A percentile compares a stretch with the other conserved stretches of the same genome.
Evolutionary conservation across 2,888 invertebrate species (phyloP).

Genomic region (Eupithecia insigniata): DNA sequence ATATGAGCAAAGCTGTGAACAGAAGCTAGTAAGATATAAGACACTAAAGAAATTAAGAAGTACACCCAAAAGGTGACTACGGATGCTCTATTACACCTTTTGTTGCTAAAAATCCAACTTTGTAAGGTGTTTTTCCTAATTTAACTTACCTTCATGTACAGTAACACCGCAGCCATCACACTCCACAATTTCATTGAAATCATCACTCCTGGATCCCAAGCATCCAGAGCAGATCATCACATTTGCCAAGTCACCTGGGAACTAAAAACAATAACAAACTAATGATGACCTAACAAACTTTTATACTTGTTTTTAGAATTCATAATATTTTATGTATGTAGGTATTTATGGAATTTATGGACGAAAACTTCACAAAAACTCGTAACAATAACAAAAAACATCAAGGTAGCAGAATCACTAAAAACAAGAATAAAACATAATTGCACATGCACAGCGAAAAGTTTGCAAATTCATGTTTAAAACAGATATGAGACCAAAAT

Average conservation of each 20-base stretch:
- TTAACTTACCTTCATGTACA: slow-evolving; percentile 92
- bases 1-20: too few relatives aligned
- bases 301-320: not conserved
- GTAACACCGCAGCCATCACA: slow-evolving; percentile 98
- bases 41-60: too few relatives aligned
- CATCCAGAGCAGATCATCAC: slow-evolving; percentile 96
- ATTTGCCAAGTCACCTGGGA: slow-evolving; percentile 84
- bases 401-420: not conserved
- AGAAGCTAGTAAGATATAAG: too few relatives aligned
- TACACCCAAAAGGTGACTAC: not conserved
- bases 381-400: not conserved
- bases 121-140: not conserved
- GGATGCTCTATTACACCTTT: not conserved
- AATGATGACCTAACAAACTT: not conserved
- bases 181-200: slow-evolving; percentile 97
- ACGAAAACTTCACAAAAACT: not conserved
- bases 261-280: slow-evolving; percentile 54
- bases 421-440: not conserved
- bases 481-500: not conserved
- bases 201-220: slow-evolving; percentile 95
- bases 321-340: not conserved
- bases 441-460: too few relatives aligned
- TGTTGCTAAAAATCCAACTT: not conserved
- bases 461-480: not conserved
- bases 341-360: not conserved